Conservation (phyloP, 2,888 invertebrate genomes). For the Apodemia duryi region DNA sequence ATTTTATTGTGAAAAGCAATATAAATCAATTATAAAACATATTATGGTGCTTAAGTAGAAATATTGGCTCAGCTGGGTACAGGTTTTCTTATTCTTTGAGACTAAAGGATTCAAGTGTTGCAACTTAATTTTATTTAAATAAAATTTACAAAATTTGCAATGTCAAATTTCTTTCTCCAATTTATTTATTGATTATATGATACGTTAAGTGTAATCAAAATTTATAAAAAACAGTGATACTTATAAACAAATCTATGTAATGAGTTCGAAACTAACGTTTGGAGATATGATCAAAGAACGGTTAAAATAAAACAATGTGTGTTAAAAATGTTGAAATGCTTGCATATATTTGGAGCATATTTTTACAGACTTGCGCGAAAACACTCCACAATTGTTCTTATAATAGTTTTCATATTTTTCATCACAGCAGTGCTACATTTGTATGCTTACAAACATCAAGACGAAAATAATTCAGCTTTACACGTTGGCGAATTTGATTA, state of each 20-base stretch:
- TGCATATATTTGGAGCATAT: constrained; percentile 65
- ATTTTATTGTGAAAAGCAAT: constrained; percentile 12
- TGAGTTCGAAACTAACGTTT: not conserved
- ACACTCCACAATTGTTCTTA: constrained; percentile 59
- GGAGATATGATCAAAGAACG: constrained; percentile 1
- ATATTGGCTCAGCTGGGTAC: not conserved
- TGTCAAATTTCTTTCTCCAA: not conserved
- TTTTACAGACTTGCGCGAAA: constrained; percentile 59
- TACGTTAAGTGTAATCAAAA: not conserved
- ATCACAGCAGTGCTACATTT: constrained; percentile 58
- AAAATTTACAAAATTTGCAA: not conserved
- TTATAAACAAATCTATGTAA: not conserved
- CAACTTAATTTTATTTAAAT: not conserved
- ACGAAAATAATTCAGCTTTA: constrained; percentile 37
- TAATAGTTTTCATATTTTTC: constrained; percentile 49
- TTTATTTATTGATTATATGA: not conserved
- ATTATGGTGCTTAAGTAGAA: constrained; percentile 14
- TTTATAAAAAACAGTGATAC: not conserved
- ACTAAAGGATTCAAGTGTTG: not conserved
- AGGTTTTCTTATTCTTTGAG: not conserved
- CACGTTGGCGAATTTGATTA: constrained; percentile 64
- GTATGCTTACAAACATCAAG: constrained; percentile 54
- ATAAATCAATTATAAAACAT: constrained; percentile 30
- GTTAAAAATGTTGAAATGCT: constrained; percentile 63
- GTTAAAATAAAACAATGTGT: constrained; percentile 46